These are phyloP conservation scores for Philaenus spumarius DNA, from an alignment of 1,140 invertebrate genomes.

Conservation along the genomic window DNA sequence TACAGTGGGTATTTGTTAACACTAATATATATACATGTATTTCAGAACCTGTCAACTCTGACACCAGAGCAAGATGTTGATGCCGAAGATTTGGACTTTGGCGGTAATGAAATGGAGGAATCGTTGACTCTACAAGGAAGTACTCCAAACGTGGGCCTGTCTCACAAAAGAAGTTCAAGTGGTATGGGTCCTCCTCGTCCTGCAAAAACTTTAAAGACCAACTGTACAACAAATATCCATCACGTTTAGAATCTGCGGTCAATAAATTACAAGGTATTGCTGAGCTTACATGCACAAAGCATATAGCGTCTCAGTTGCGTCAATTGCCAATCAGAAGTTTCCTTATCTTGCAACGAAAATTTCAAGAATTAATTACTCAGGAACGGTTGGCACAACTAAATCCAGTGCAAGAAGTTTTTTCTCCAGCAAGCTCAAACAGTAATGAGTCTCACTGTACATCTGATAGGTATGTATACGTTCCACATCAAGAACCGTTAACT, in stretches of 20 bases:
- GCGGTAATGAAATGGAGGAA: background rate
- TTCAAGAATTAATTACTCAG: background rate
- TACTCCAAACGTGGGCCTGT: background rate
- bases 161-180: background rate
- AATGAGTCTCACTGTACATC: background rate
- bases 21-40: background rate
- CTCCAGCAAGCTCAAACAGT: background rate
- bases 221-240: background rate
- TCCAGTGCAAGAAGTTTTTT: too few species aligned
- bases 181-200: background rate
- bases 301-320: background rate
- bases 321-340: background rate
- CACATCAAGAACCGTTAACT: background rate
- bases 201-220: background rate
- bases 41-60: background rate
- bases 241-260: background rate
- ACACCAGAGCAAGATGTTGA: background rate
- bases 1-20: background rate
- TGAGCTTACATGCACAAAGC: background rate
- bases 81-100: background rate
- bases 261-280: slow-evolving; percentile 2
- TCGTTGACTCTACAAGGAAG: background rate
- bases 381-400: background rate
- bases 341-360: background rate
- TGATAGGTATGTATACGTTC: background rate